A percentile compares a stretch with the other conserved stretches of the same genome.
phyloP scores from a whole-genome alignment of 1,140 invertebrate genomes.

The Ruditapes philippinarum region DNA sequence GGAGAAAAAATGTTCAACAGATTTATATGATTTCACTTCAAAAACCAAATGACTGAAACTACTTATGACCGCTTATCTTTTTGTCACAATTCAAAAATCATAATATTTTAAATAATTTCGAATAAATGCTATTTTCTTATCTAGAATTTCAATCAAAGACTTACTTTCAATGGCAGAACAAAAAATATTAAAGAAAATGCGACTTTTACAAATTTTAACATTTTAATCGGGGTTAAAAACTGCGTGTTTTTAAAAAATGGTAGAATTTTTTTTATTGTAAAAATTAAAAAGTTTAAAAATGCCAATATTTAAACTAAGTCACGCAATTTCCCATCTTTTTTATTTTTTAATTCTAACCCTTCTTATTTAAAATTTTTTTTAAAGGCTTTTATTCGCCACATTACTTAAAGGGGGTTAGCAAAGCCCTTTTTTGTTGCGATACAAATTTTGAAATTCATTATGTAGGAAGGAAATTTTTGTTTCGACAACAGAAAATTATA shows the following conservation, averaged over 20 bases:
- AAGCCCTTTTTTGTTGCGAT: not conserved
- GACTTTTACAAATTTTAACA: slow-evolving; percentile 15
- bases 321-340: not conserved
- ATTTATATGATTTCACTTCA: slow-evolving; percentile 6
- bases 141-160: not conserved
- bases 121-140: not conserved
- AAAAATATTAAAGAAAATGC: slow-evolving; percentile 32
- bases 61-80: not conserved
- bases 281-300: not conserved
- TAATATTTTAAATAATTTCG: not conserved
- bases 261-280: not conserved
- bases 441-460: not conserved
- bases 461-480: not conserved
- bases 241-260: not conserved
- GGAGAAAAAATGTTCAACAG: not conserved
- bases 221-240: not conserved
- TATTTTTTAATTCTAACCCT: not conserved
- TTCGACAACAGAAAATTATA: not conserved
- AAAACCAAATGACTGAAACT: not conserved
- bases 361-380: not conserved
- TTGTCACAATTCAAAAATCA: not conserved
- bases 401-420: not conserved
- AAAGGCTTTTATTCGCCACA: not conserved
- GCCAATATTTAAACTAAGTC: not conserved
- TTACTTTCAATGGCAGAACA: slow-evolving; percentile 35